Evolutionary conservation across 2,797 vertebrate genomes (phyloP).

Genomic region (Ispidina lecontei): DNA sequence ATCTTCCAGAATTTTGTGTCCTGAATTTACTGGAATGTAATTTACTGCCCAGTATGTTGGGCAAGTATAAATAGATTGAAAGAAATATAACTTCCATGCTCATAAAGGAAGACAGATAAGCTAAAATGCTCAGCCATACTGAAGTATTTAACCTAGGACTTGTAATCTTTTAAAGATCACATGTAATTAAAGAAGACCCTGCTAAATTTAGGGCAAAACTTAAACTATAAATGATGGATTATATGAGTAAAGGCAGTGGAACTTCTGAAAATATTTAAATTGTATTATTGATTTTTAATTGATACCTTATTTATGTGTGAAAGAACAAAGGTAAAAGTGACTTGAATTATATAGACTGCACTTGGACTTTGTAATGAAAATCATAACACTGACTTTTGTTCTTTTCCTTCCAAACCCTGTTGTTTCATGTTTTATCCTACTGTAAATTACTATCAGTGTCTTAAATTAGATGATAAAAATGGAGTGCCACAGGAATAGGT

Average conservation of each 20-base stretch:
- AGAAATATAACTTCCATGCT: not conserved
- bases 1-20: not conserved
- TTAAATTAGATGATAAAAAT: not conserved
- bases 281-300: not conserved
- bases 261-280: not conserved
- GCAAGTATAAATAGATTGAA: not conserved
- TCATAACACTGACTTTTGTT: not conserved
- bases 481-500: not conserved
- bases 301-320: not conserved
- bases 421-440: not conserved
- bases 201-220: not conserved
- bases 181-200: not conserved
- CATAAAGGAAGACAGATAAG: not conserved
- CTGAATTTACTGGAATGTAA: not conserved
- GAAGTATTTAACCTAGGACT: not conserved
- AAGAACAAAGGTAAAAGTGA: not conserved
- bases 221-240: not conserved
- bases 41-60: not conserved
- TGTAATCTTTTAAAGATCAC: not conserved
- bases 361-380: not conserved
- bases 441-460: not conserved
- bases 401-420: not conserved
- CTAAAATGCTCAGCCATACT: not conserved
- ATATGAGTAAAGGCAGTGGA: not conserved
- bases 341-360: not conserved